Conservation (phyloP, 1,140 invertebrate genomes). For the Archivesica marissinica region DNA sequence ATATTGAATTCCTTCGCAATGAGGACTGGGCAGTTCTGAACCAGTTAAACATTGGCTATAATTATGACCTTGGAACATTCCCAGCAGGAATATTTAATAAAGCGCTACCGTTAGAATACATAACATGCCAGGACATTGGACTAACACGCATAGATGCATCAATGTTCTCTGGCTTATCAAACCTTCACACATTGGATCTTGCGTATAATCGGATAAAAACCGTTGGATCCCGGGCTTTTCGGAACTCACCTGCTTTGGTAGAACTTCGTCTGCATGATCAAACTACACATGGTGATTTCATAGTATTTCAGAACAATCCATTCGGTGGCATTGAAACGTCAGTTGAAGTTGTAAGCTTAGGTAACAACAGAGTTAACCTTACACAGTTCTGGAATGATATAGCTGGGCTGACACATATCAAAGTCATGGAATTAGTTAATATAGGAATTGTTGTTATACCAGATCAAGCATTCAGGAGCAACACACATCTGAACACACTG, state of each 20-base stretch:
- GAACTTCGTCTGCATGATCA: constrained; percentile 65
- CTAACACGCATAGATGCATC: constrained; percentile 90
- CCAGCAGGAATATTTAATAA: constrained; percentile 91
- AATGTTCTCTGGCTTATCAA: constrained; percentile 85
- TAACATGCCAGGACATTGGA: constrained; percentile 96
- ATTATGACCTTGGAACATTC: constrained; percentile 89
- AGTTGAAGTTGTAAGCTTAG: constrained; percentile 56
- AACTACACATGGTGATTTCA: background rate
- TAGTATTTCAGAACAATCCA: constrained; percentile 26
- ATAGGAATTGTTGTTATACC: constrained; percentile 67
- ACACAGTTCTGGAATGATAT: constrained; percentile 66
- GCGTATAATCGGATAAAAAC: constrained; percentile 65
- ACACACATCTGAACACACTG: constrained; percentile 57
- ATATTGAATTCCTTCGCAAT: constrained; percentile 88
- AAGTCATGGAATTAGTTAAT: constrained; percentile 54
- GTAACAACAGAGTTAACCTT: constrained; percentile 49
- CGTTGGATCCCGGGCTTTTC: constrained; percentile 67
- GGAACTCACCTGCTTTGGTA: constrained; percentile 56
- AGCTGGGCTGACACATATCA: constrained; percentile 56
- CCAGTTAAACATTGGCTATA: constrained; percentile 96
- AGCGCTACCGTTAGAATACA: constrained; percentile 92
- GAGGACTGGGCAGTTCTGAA: constrained; percentile 74
- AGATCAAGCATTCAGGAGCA: constrained; percentile 64
- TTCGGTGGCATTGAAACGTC: constrained; percentile 59
- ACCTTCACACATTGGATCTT: constrained; percentile 68